Evolutionary conservation across 2,888 invertebrate species (phyloP), one percentile per base, ranked within the genome.

Genomic region (Diaphora mendica): DNA sequence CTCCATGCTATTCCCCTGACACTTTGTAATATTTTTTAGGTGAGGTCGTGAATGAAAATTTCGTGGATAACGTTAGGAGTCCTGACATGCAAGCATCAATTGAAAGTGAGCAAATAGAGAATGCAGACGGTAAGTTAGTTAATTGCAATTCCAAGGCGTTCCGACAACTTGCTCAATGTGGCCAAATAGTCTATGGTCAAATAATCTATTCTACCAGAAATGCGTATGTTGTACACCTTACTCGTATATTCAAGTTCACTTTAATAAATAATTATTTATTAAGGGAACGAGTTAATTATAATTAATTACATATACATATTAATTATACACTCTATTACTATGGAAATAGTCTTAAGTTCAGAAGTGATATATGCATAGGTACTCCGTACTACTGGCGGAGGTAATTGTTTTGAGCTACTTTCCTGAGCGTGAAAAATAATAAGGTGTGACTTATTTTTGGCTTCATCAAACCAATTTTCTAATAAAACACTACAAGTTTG

Each of bases 1-100:
- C 30, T 71, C 8, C 9, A 66, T 20, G 66, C 59, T 15, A 71
- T 66, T 30, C 71, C 71, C n/a, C 33, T 13, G n/a, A 51, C 13
- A 35, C 15, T 35, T 15, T 42, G 17, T 35, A 17, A 11, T n/a
- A 59, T 11, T 59, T 69, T 62, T 39, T 17, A 69, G 59, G 59
- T 35, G 39, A 42, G 8, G 42, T 30, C 26, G 59, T 39, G 20
- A 59, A 26, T 35, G 7, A 59, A 62, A 42, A 69, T 15, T 26
- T 69, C 17, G 59, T 15, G 9, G 55, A 68, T n/a, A 39, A 39
- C n/a, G n/a, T 39, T 7, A 35, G 8, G 59, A 55, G 26, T 11
- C 23, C 30, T 33, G 23, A 35, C 17, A 68, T 26, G 13, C 20
- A 68, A 68, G 8, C 20, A 2, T 30, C 51, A n/a, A 51, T 33